Base-by-base conservation (phyloP, 2,888 invertebrate species). In the Drosophila mimetica region DNA sequence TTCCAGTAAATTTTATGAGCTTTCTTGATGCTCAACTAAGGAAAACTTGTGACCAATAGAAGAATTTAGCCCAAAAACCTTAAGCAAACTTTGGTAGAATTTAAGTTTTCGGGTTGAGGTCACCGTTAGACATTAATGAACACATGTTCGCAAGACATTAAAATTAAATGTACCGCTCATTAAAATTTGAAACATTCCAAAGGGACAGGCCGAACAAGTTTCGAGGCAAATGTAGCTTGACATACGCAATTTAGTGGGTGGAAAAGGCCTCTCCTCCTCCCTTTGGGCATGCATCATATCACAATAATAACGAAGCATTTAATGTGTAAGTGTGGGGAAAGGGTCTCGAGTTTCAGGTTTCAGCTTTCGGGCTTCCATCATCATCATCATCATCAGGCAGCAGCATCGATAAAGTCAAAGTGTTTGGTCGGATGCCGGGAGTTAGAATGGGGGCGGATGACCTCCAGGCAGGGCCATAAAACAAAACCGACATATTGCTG, bases 261-360 rank as follows among this genome's bases (percentile, higher is more conserved):
- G 61, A 16, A 28, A 61, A 25, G 36, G 37, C 14, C 30, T 30
- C 6, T 25, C 42, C 22, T 5, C 18, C 25, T 8, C n/a, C 32
- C 47, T 20, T 44, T 30, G 46, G 61, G 41, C 65, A 71, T 80
- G 66, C 75, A 64, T 65, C 78, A 74, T 76, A 72, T 72, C 72
- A 81, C 81, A 85, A 86, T 81, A 82, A 82, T 82, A 82, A 85
- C 82, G 78, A 83, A 85, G 79, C 87, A 85, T 87, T 83, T 87
- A 77, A 64, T 76, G 79, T 77, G n/a, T 81, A 71, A 85, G 85
- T 87, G 82, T 51, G 79, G 75, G 75, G 67, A 71, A 74, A 71
- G 58, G 46, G 64, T 18, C 52, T 52, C 30, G n/a, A 13, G 50
- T 36, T 42, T 42, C 47, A 34, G 59, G 59, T n/a, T 41, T 52